Evolutionary conservation across 2,888 invertebrate species (phyloP).

Genomic region (Drosophila aldrichi): DNA sequence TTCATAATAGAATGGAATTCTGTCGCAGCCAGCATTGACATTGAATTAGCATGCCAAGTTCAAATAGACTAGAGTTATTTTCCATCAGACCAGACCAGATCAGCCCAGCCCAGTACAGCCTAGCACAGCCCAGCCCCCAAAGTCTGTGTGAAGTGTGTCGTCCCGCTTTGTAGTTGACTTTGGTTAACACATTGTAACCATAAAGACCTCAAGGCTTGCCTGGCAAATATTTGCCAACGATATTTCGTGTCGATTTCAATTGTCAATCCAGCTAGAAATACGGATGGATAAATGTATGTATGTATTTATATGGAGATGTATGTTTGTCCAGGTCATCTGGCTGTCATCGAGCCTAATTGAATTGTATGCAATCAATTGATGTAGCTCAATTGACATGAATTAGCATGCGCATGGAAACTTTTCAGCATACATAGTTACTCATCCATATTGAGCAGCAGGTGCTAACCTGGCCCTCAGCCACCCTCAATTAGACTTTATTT

Average conservation of each 20-base stretch:
- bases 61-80: constrained; percentile 12
- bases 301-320: background rate
- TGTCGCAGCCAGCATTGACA: background rate
- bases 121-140: constrained; percentile 1
- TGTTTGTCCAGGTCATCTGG: constrained; percentile 13
- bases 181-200: constrained; percentile 13
- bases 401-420: constrained; percentile 50
- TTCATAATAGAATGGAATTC: background rate
- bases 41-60: constrained; percentile 21
- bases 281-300: background rate
- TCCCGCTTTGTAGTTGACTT: background rate
- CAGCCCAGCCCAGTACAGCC: background rate
- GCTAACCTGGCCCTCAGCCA: constrained; percentile 19
- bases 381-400: constrained; percentile 50
- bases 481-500: constrained; percentile 24
- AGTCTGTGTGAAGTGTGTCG: constrained; percentile 10
- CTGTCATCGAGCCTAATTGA: constrained; percentile 51
- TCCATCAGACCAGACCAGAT: constrained; percentile 11
- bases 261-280: constrained; percentile 17
- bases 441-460: constrained; percentile 13
- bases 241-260: constrained; percentile 37
- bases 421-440: constrained; percentile 31
- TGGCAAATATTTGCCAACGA: constrained; percentile 21
- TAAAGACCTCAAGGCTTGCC: constrained; percentile 14
- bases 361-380: constrained; percentile 61